Percentiles rank a stretch among this genome's conserved stretches.
phyloP scores from a whole-genome alignment of 2,113 vertebrate genomes.

The Gymnogyps californianus region DNA sequence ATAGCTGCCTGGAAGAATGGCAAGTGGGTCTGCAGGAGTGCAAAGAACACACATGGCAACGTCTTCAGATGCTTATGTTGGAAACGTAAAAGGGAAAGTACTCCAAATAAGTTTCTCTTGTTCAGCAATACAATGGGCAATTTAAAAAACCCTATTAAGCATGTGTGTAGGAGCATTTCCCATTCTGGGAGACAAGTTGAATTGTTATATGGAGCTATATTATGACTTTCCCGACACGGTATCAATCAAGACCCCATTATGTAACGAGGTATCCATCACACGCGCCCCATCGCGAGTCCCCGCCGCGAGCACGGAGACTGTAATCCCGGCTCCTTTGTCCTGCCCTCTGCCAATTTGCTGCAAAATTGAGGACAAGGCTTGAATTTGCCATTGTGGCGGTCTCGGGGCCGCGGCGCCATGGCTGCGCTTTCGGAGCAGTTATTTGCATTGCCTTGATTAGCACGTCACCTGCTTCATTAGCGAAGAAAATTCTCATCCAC shows the following conservation, averaged over 20 bases:
- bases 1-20: not conserved
- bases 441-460: slow-evolving; percentile 53
- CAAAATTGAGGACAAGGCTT: not conserved
- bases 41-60: not conserved
- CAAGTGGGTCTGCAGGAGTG: not conserved
- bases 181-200: not conserved
- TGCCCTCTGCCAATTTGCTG: slow-evolving; percentile 31
- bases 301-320: not conserved
- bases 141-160: slow-evolving; percentile 17
- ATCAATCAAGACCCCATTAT: slow-evolving; percentile 61
- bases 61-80: not conserved
- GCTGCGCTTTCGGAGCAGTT: not conserved
- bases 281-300: not conserved
- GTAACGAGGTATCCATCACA: not conserved
- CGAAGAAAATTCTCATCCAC: not conserved
- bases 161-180: slow-evolving; percentile 42
- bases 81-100: not conserved
- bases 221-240: not conserved
- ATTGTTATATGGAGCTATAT: not conserved
- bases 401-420: not conserved
- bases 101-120: slow-evolving; percentile 54
- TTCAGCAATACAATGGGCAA: slow-evolving; percentile 63
- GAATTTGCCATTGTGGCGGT: not conserved
- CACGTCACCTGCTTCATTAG: slow-evolving; percentile 49
- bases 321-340: slow-evolving; percentile 52